Evolutionary conservation across 2,888 invertebrate species (phyloP).

Genomic region (Gisinianus flammeolus): DNA sequence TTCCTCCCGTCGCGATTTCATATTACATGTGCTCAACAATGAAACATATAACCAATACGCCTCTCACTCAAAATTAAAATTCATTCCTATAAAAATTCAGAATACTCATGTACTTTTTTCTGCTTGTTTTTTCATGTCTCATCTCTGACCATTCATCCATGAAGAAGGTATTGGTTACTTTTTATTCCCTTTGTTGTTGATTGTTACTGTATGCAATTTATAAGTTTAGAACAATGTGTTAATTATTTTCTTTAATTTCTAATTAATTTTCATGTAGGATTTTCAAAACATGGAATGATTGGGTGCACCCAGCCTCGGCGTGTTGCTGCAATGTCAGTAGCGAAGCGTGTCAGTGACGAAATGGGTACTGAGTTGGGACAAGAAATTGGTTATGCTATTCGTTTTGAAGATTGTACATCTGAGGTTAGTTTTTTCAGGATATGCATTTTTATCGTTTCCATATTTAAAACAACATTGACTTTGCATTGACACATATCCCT

Average conservation of each 20-base stretch:
- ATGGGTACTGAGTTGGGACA: slow-evolving; percentile 88
- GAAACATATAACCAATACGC: too few relatives aligned
- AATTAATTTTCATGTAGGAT: slow-evolving; percentile 60
- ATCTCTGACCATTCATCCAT: too few relatives aligned
- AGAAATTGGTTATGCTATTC: slow-evolving; percentile 97
- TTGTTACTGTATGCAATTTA: background rate
- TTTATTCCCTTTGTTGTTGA: slow-evolving; percentile 10
- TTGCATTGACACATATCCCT: background rate
- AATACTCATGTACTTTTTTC: too few relatives aligned
- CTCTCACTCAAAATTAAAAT: too few relatives aligned
- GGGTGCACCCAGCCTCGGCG: slow-evolving; percentile 98
- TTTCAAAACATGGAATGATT: slow-evolving; percentile 88
- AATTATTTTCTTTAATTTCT: slow-evolving; percentile 7
- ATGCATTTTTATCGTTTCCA: slow-evolving; percentile 4
- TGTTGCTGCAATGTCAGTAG: slow-evolving; percentile 99
- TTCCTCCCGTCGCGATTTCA: too few relatives aligned
- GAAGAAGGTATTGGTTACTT: too few relatives aligned
- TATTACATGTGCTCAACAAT: too few relatives aligned
- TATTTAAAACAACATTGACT: background rate
- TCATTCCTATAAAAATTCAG: too few relatives aligned
- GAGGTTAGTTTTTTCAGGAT: slow-evolving; percentile 65
- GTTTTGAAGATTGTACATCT: slow-evolving; percentile 98
- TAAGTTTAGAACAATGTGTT: too few relatives aligned
- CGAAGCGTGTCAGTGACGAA: slow-evolving; percentile 98
- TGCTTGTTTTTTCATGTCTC: too few relatives aligned